Evolutionary conservation across 2,888 invertebrate species (phyloP), one percentile per base, ranked within the genome.

Genomic region (Tachina fera): DNA sequence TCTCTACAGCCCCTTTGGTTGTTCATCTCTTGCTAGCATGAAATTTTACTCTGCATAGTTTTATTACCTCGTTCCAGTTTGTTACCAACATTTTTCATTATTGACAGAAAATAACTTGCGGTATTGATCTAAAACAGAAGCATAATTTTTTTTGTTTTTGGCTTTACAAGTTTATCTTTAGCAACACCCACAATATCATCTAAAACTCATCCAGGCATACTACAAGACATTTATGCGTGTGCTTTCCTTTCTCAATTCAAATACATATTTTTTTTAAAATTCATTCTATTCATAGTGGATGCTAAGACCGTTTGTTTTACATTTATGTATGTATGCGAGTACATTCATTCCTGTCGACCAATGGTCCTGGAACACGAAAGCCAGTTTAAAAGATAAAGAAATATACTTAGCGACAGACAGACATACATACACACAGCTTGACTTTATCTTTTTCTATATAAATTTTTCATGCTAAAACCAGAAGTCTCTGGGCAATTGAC

Each of bases 401-500:
- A 16, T 49, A 9, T 22, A 8, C 39, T 31, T 31, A 49, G 14
- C 14, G 10, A 47, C 5, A 19, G 31, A 31, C 11, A 8, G 10
- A 45, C 31, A 45, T 16, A 39, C 47, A 3, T 43, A 63, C 63
- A 43, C 0, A 11, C 72, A 51, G 49, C 9, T n/a, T 22, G 8
- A 11, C 13, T 16, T 22, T 47, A 16, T 19, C 16, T n/a, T 31
- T 74, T 58, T 67, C 68, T 16, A 19, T 49, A 43, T 16, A 4
- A 49, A 41, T 60, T 80, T 58, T 67, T 41, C 1, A 45, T 71
- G 19, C 49, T 58, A 14, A 65, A 77, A 77, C 71, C 72, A 83
- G 65, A 19, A 70, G 60, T 67, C 72, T 78, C 83, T 13, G 31
- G 83, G 67, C 77, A 83, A 78, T 83, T 83, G 77, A 72, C 78